These are phyloP conservation scores for Meandrusa payeni DNA, from an alignment of 2,888 invertebrate species.

Conservation along the genomic window DNA sequence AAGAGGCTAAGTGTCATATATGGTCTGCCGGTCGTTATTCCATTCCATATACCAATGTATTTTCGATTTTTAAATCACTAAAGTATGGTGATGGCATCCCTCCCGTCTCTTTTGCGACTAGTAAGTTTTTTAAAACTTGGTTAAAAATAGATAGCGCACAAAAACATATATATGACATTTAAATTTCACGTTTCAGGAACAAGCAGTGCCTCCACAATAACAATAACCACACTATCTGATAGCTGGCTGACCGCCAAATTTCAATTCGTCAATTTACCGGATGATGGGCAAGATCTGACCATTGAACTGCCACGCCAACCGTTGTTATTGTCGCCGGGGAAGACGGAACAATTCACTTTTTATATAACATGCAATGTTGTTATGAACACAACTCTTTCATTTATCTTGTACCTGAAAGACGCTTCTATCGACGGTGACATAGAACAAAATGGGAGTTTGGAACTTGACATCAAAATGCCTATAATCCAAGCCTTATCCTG, in stretches of 20 bases:
- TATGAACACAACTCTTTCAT: constrained; percentile 46
- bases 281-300: constrained; percentile 44
- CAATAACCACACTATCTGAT: constrained; percentile 54
- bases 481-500: constrained; percentile 60
- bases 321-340: constrained; percentile 56
- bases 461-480: constrained; percentile 58
- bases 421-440: constrained; percentile 53
- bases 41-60: too few species aligned
- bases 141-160: too few species aligned
- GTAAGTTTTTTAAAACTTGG: too few species aligned
- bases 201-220: constrained; percentile 44
- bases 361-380: constrained; percentile 57
- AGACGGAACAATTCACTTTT: constrained; percentile 53
- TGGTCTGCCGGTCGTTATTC: too few species aligned
- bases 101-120: too few species aligned
- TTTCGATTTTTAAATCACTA: too few species aligned
- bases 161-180: too few species aligned
- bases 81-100: too few species aligned
- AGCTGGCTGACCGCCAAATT: constrained; percentile 66
- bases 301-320: constrained; percentile 64
- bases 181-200: too few species aligned
- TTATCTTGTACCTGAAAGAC: constrained; percentile 55
- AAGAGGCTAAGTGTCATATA: too few species aligned
- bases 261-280: constrained; percentile 47
- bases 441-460: constrained; percentile 47